These are phyloP conservation scores for Temnothorax curvispinosus DNA, from an alignment of 1,140 invertebrate species.

Conservation along the genomic window DNA sequence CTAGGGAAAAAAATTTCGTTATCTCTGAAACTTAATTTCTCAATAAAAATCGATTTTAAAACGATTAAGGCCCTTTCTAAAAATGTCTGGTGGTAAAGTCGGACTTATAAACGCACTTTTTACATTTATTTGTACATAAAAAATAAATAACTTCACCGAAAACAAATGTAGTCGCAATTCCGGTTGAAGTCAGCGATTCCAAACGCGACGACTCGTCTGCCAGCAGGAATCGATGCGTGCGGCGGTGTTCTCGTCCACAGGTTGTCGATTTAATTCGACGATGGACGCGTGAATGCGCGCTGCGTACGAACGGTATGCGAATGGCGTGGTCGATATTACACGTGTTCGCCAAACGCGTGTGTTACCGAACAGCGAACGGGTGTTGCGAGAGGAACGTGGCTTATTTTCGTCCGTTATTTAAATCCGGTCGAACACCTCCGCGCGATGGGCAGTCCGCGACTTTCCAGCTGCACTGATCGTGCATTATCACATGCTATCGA, in stretches of 20 bases:
- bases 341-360: conserved; percentile 15
- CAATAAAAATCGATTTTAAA: neutral
- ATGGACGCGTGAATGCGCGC: conserved; percentile 3
- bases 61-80: neutral
- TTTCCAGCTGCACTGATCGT: conserved; percentile 10
- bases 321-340: conserved; percentile 13
- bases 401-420: conserved; percentile 47
- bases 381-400: neutral
- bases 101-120: neutral
- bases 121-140: neutral
- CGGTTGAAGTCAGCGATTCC: neutral
- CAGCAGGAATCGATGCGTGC: neutral
- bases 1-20: neutral
- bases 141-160: neutral
- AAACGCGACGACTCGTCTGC: neutral
- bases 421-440: conserved; percentile 47
- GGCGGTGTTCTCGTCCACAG: neutral
- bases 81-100: neutral
- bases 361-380: neutral
- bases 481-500: conserved; percentile 34
- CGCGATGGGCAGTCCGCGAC: neutral
- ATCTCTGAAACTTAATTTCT: neutral
- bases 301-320: neutral
- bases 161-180: neutral
- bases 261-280: conserved; percentile 44